Conservation (phyloP, 2,113 vertebrate species). For the Rynchops niger region DNA sequence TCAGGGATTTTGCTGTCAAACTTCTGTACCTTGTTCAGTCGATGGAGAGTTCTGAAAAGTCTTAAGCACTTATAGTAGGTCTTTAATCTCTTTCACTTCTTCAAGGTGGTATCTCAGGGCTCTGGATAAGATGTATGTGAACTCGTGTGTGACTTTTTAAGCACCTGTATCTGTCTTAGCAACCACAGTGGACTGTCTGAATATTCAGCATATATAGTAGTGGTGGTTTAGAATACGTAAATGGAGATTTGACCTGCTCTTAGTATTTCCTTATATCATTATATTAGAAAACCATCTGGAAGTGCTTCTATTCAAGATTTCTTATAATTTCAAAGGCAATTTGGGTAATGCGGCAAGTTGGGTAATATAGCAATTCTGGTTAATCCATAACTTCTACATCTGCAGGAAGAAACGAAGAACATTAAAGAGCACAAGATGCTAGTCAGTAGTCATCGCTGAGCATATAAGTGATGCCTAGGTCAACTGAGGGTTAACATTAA, state of each 20-base stretch:
- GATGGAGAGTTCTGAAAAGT: neutral
- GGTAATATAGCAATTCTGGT: neutral
- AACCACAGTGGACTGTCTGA: neutral
- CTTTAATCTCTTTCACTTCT: neutral
- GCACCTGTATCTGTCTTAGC: neutral
- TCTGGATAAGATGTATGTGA: neutral
- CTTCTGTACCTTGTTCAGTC: neutral
- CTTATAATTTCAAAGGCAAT: neutral
- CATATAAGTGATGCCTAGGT: neutral
- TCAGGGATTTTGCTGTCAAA: neutral
- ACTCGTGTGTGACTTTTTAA: neutral
- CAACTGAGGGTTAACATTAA: neutral
- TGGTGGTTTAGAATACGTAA: neutral
- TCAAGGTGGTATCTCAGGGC: neutral
- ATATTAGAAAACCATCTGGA: neutral
- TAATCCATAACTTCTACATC: neutral
- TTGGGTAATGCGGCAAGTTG: neutral
- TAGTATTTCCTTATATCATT: neutral
- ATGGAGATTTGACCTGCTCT: neutral
- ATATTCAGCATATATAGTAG: neutral
- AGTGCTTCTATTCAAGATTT: neutral
- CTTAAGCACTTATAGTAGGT: neutral
- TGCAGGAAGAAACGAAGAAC: neutral
- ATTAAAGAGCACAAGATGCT: neutral
- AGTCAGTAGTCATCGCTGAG: neutral